These are phyloP conservation scores for Drosophila birchii DNA, from an alignment of 2,888 invertebrate species.

Conservation along the genomic window DNA sequence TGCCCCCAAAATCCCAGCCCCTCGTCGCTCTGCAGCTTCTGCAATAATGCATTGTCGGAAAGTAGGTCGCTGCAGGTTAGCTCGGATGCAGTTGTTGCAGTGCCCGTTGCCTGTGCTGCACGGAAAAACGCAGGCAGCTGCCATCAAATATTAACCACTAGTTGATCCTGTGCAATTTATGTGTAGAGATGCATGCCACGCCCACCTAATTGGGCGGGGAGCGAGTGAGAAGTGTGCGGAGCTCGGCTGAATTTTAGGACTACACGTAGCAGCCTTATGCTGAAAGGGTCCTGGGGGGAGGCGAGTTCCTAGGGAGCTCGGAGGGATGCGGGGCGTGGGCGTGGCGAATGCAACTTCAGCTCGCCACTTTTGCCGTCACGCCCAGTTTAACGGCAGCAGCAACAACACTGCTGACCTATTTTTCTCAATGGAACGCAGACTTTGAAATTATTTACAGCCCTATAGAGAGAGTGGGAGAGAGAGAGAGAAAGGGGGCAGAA, in stretches of 20 bases:
- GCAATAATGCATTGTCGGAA: conserved; percentile 74
- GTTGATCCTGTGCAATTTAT: conserved; percentile 63
- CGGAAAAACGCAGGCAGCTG: conserved; percentile 59
- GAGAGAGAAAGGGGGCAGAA: conserved; percentile 9
- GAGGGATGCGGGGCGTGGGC: conserved; percentile 24
- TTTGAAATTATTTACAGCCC: conserved; percentile 74
- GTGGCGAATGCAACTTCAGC: conserved; percentile 66
- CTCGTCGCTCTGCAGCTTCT: conserved; percentile 52
- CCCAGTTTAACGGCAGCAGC: conserved; percentile 70
- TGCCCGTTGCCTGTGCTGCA: conserved; percentile 23
- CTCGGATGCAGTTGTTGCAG: conserved; percentile 31
- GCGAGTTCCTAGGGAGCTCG: neutral
- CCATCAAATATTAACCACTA: conserved; percentile 79
- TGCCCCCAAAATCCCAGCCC: conserved; percentile 20
- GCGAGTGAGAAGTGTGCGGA: conserved; percentile 11
- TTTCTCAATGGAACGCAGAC: conserved; percentile 53
- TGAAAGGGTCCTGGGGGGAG: conserved; percentile 40
- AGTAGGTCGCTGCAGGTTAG: conserved; percentile 65
- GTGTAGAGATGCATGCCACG: conserved; percentile 55
- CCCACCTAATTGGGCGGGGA: conserved; percentile 71
- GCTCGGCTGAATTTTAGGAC: conserved; percentile 45
- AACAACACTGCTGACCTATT: conserved; percentile 70
- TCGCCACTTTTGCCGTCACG: conserved; percentile 75
- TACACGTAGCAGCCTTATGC: conserved; percentile 57
- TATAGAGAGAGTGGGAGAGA: conserved; percentile 23